Percentiles rank a stretch among this genome's conserved stretches.
Conservation (phyloP, 2,888 invertebrate genomes). For the Leuctra nigra region DNA sequence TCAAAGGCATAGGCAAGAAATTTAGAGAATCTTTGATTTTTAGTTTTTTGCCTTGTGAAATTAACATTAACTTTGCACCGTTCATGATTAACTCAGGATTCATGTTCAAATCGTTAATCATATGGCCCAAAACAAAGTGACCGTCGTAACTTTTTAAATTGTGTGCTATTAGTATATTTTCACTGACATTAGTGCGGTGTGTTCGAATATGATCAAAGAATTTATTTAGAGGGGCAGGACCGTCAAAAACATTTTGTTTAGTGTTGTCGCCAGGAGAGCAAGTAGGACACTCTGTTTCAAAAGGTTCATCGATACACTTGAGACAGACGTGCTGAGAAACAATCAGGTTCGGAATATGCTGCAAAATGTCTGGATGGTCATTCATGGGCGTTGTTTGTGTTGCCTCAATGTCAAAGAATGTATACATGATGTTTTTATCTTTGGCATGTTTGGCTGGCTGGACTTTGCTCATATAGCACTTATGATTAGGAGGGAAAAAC, state of each 20-base stretch:
- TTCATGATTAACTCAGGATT: neutral
- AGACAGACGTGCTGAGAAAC: neutral
- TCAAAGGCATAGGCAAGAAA: neutral
- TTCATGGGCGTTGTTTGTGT: neutral
- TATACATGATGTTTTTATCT: neutral
- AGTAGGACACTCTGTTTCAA: neutral
- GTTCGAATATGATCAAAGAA: neutral
- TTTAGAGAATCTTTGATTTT: neutral
- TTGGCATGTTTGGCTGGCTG: neutral
- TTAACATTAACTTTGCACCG: neutral
- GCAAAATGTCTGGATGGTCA: neutral
- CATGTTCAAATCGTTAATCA: constrained; percentile 3
- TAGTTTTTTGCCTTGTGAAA: neutral
- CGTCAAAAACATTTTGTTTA: neutral
- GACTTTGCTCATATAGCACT: neutral
- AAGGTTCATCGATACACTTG: neutral
- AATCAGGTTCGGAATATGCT: neutral
- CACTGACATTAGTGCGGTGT: neutral
- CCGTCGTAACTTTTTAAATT: constrained; percentile 12
- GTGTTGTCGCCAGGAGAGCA: neutral
- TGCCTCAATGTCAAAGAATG: neutral
- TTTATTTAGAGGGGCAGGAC: neutral
- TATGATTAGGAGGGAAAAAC: neutral
- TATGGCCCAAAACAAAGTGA: constrained; percentile 4
- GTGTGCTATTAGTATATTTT: constrained; percentile 5